Evolutionary conservation across 2,113 vertebrate species (phyloP).

Genomic region (Cromileptes altivelis): DNA sequence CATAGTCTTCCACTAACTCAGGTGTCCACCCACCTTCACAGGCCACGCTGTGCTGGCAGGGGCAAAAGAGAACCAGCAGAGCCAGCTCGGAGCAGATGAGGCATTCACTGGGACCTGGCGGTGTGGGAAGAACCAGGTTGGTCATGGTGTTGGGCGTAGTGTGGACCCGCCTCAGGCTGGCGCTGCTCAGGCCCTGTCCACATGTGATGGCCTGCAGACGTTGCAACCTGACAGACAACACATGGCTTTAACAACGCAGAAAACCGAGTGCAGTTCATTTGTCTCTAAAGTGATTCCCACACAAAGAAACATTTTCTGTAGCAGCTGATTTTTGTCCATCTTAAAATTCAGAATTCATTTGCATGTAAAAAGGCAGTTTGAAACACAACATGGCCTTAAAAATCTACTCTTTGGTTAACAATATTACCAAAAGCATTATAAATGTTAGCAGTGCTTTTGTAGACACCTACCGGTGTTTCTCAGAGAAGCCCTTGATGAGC

Average conservation of each 20-base stretch:
- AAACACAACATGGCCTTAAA: background rate
- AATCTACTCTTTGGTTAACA: background rate
- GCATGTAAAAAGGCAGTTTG: background rate
- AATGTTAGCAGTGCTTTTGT: background rate
- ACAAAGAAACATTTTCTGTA: background rate
- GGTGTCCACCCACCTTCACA: slow-evolving; percentile 90
- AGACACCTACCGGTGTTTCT: slow-evolving; percentile 91
- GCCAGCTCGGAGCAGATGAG: slow-evolving; percentile 97
- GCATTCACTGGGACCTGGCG: slow-evolving; percentile 91
- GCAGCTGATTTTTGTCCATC: background rate
- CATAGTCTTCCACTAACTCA: background rate
- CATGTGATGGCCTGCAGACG: slow-evolving; percentile 85
- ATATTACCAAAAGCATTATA: background rate
- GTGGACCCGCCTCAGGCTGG: slow-evolving; percentile 89
- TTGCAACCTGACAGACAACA: slow-evolving; percentile 84
- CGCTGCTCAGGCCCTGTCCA: slow-evolving; percentile 81
- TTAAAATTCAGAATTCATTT: background rate
- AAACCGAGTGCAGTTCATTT: background rate
- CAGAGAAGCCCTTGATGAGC: slow-evolving; percentile 92
- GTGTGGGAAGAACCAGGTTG: slow-evolving; percentile 89
- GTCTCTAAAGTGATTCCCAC: background rate
- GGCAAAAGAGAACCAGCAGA: slow-evolving; percentile 93
- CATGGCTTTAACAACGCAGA: background rate
- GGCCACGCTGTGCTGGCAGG: slow-evolving; percentile 97
- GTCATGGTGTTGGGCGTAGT: slow-evolving; percentile 96